These are phyloP conservation scores for Mayetiola destructor DNA, from an alignment of 2,888 invertebrate species.

Conservation along the genomic window DNA sequence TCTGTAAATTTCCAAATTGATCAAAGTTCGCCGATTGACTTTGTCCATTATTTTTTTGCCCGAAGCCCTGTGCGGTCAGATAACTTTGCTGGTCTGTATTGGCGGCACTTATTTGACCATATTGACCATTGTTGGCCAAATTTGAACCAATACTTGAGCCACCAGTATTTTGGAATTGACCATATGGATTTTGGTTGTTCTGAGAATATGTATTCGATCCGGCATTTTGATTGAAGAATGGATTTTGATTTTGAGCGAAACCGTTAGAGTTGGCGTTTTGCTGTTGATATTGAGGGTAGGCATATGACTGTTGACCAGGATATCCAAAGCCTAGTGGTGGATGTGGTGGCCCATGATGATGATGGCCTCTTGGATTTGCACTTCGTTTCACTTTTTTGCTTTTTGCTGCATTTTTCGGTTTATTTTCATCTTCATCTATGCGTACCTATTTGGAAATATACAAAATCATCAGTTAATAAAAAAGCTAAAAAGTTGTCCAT, in stretches of 20 bases:
- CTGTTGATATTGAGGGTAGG: not conserved
- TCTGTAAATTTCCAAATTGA: conserved; percentile 24
- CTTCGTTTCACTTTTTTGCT: not conserved
- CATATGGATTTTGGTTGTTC: conserved; percentile 20
- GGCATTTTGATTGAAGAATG: conserved; percentile 15
- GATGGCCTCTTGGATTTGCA: not conserved
- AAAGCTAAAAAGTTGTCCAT: not conserved
- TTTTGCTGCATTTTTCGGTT: not conserved
- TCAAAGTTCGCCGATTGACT: conserved; percentile 30
- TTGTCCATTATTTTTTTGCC: conserved; percentile 27
- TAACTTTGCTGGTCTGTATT: conserved; percentile 27
- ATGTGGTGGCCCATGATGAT: not conserved
- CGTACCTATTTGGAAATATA: not conserved
- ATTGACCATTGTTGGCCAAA: conserved; percentile 27
- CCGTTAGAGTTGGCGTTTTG: not conserved
- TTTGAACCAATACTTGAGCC: conserved; percentile 31
- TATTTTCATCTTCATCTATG: not conserved
- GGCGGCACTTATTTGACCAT: conserved; percentile 30
- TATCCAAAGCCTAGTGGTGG: not conserved
- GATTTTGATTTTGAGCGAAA: conserved; percentile 2
- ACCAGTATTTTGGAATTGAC: conserved; percentile 24
- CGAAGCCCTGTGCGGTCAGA: conserved; percentile 22
- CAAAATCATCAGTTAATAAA: not conserved
- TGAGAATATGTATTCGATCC: conserved; percentile 27
- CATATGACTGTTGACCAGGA: not conserved